Conservation (phyloP, 2,797 vertebrate species). For the Silurus lanzhouensis region DNA sequence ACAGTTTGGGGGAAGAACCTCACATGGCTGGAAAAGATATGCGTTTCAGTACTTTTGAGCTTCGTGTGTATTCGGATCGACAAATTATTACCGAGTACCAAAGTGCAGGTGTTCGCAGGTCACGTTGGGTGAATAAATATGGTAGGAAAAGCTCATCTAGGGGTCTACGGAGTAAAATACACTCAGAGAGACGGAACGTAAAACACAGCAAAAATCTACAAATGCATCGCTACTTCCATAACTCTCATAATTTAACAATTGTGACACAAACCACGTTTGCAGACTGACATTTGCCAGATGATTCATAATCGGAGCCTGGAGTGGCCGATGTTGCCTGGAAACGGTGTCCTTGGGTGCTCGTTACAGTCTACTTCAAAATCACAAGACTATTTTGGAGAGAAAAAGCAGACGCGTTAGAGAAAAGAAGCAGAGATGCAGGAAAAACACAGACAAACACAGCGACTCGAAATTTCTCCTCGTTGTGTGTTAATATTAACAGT, state of each 20-base stretch:
- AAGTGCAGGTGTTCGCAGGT: not conserved
- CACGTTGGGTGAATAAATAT: not conserved
- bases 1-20: too few species aligned
- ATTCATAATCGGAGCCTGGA: constrained; percentile 14
- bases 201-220: not conserved
- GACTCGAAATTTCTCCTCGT: too few species aligned
- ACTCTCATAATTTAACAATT: not conserved
- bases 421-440: not conserved
- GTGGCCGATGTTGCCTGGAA: constrained; percentile 35
- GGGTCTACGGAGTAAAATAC: not conserved
- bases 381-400: not conserved
- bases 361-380: constrained; percentile 2
- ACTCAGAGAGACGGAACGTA: not conserved
- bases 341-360: constrained; percentile 13
- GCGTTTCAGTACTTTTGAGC: too few species aligned
- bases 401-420: constrained; percentile 20
- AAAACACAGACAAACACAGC: not conserved
- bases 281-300: constrained; percentile 8
- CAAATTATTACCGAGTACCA: too few species aligned
- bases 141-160: not conserved
- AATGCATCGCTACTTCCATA: not conserved
- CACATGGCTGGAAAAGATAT: too few species aligned
- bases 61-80: too few species aligned
- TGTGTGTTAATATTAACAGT: not conserved
- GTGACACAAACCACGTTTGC: not conserved